Conservation (phyloP, 1,140 invertebrate species). For the Sweltsa coloradensis region DNA sequence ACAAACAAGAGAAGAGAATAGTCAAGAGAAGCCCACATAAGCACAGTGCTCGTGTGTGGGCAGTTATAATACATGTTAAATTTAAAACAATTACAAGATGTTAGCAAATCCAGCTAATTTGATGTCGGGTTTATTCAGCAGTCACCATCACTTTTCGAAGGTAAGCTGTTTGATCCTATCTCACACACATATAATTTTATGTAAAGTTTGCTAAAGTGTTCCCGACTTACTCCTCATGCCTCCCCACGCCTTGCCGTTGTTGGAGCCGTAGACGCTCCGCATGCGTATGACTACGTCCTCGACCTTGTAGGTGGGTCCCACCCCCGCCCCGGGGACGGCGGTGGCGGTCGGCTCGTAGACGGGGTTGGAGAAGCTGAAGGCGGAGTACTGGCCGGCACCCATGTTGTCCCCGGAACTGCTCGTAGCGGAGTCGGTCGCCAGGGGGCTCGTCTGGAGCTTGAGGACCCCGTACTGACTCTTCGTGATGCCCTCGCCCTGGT, state of each 20-base stretch:
- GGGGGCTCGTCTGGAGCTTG: slow-evolving; percentile 40
- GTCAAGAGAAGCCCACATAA: too few species aligned
- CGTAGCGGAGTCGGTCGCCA: slow-evolving; percentile 27
- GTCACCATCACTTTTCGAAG: too few species aligned
- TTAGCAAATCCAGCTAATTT: too few species aligned
- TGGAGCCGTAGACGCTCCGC: slow-evolving; percentile 35
- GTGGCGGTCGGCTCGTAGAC: slow-evolving; percentile 56
- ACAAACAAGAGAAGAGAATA: too few species aligned
- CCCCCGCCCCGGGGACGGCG: slow-evolving; percentile 34
- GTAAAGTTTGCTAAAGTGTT: too few species aligned
- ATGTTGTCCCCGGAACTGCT: slow-evolving; percentile 13
- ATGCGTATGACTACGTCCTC: slow-evolving; percentile 61
- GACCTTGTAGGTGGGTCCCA: slow-evolving; percentile 56
- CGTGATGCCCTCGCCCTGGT: slow-evolving; percentile 31
- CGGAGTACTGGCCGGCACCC: slow-evolving; percentile 33
- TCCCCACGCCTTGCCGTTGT: slow-evolving; percentile 37
- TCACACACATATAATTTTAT: too few species aligned
- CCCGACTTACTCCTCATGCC: slow-evolving; percentile 47
- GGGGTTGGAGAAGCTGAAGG: slow-evolving; percentile 64
- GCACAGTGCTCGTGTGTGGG: too few species aligned
- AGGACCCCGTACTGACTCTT: slow-evolving; percentile 44
- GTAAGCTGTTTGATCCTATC: too few species aligned
- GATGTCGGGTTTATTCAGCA: too few species aligned
- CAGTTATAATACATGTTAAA: too few species aligned
- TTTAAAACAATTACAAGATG: too few species aligned